Conservation (phyloP, 2,888 invertebrate genomes). For the Hyppa rectilinea region DNA sequence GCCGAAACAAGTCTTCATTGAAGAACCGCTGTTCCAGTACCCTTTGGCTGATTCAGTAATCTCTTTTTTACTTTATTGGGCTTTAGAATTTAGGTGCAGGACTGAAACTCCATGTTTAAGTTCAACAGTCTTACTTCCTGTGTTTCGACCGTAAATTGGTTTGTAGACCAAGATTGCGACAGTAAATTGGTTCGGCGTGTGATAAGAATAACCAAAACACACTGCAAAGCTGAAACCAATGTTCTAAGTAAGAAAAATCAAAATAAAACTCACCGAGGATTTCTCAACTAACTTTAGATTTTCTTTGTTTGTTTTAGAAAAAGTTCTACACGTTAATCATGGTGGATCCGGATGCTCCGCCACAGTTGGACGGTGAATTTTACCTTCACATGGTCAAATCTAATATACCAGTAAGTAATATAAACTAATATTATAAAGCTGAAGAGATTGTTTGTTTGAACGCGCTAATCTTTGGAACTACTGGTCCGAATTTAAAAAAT, state of each 20-base stretch:
- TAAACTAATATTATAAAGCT: too few relatives aligned
- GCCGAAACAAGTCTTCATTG: constrained; percentile 86
- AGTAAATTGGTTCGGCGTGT: background rate
- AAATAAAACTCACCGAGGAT: background rate
- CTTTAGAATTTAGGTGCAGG: background rate
- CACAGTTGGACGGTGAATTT: constrained; percentile 85
- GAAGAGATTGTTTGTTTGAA: too few relatives aligned
- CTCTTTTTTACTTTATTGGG: background rate
- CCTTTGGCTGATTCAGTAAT: constrained; percentile 82
- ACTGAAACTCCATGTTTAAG: background rate
- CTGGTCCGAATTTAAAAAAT: too few relatives aligned
- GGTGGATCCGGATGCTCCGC: constrained; percentile 88
- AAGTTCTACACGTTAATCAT: constrained; percentile 87
- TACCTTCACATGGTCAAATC: constrained; percentile 88
- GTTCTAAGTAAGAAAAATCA: background rate
- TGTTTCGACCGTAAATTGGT: too few relatives aligned
- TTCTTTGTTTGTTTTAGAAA: constrained; percentile 80
- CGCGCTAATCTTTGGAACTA: too few relatives aligned
- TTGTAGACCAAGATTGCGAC: background rate
- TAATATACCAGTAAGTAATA: constrained; percentile 87
- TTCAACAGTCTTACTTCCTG: too few relatives aligned
- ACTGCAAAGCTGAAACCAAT: background rate
- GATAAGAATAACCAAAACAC: background rate
- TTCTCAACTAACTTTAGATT: background rate
- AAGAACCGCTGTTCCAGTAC: constrained; percentile 86